Base-by-base conservation (phyloP, 2,888 invertebrate genomes). In the Cheilosia vulpina region DNA sequence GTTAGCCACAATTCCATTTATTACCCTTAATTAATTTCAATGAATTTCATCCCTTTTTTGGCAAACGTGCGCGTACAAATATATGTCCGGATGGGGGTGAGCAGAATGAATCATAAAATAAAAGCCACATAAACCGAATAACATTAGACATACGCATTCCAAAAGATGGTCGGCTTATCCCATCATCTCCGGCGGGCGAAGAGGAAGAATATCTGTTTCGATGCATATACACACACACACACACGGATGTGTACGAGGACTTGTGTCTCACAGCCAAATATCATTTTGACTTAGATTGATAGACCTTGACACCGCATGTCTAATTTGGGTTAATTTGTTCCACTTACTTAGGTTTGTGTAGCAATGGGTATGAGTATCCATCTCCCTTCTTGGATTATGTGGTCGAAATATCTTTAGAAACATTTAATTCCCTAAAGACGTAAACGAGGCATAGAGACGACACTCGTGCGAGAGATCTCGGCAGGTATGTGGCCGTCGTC, bases 281-380 rank as follows among this genome's bases (percentile, higher is more conserved):
- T 85, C 72, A 87, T 87, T 87, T 81, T 87, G 81, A 87, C 87
- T 87, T 87, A 87, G 87, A 87, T 87, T 87, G 87, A 87, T 87
- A 82, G 87, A 87, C 87, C 87, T 82, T 87, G 87, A 87, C 87
- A 81, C 81, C 87, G 87, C 87, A 87, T 82, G 87, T 87, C 81
- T 87, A 87, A 87, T 87, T 87, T 87, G 87, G 87, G 87, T 87
- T 87, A 87, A 87, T 87, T 87, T 87, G 87, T 87, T 87, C 77
- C 77, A 73, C 87, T 87, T 78, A 87, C 87, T 87, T 87, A 81
- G 85, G 80, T 80, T 63, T 66, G 66, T 85, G 85, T 77, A 38
- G 38, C 80, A 65, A 80, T 63, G 84, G 65, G 84, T 62, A 68
- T 53, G 21, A 19, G 31, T 41, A n/a, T 43, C 41, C 27, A 7